These are phyloP conservation scores for Pachyramphus minor DNA, from an alignment of 2,113 vertebrate species.

Conservation along the genomic window DNA sequence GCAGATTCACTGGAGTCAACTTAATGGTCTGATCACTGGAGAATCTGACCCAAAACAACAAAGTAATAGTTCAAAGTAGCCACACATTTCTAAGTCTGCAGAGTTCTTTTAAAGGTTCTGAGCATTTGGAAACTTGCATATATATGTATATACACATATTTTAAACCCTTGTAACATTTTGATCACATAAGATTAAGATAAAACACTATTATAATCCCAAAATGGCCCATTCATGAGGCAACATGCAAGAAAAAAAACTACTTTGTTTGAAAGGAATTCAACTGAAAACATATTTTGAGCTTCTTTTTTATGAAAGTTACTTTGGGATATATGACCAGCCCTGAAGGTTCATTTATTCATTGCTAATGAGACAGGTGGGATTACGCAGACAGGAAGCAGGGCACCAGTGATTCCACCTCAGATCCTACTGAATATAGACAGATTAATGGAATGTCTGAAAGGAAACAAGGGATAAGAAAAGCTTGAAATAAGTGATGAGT, in stretches of 20 bases:
- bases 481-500: not conserved
- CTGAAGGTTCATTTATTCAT: not conserved
- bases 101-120: not conserved
- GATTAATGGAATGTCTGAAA: not conserved
- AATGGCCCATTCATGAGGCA: not conserved
- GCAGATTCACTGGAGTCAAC: not conserved
- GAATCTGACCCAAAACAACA: not conserved
- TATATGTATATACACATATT: not conserved
- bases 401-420: not conserved
- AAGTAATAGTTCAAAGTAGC: not conserved
- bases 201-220: not conserved
- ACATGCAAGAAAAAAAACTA: not conserved
- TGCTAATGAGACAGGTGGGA: conserved; percentile 12
- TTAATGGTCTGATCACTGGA: not conserved
- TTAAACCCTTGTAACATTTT: not conserved
- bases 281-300: not conserved
- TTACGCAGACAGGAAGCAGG: conserved; percentile 20
- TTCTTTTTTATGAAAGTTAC: not conserved
- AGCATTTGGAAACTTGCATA: not conserved
- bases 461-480: not conserved
- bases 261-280: not conserved
- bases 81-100: not conserved
- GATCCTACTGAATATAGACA: not conserved
- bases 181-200: not conserved
- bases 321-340: not conserved